Conservation (phyloP, 2,113 vertebrate genomes). For the Corapipo altera region DNA sequence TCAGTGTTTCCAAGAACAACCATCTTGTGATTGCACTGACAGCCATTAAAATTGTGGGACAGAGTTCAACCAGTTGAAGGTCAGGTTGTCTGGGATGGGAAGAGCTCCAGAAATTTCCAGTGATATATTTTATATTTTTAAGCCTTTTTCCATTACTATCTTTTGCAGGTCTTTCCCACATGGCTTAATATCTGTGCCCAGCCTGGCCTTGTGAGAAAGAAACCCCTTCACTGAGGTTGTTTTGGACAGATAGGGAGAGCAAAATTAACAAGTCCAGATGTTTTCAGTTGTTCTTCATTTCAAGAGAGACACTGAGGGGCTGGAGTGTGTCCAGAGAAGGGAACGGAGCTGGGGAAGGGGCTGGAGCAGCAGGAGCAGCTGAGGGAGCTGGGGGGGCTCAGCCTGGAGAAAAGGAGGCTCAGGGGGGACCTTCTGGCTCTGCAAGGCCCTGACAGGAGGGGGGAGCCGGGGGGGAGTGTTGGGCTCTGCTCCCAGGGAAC, state of each 20-base stretch:
- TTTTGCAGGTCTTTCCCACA: neutral
- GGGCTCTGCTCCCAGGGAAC: neutral
- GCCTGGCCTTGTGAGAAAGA: neutral
- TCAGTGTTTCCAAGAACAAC: neutral
- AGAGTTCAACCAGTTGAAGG: neutral
- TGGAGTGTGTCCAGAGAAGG: accelerated
- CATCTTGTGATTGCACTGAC: neutral
- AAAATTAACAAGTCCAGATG: neutral
- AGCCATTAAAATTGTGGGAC: neutral
- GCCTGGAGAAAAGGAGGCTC: neutral
- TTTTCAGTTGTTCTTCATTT: neutral
- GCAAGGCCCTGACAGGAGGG: neutral
- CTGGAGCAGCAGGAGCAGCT: neutral
- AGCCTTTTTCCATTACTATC: neutral
- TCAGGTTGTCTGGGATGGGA: neutral
- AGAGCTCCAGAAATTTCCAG: neutral
- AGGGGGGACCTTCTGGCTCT: accelerated
- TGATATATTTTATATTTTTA: neutral
- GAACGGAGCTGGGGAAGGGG: accelerated
- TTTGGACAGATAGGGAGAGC: neutral
- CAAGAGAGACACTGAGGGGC: accelerated
- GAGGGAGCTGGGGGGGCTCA: neutral
- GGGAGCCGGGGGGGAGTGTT: accelerated
- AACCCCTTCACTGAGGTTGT: neutral
- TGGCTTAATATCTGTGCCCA: neutral